These are phyloP conservation scores for Falcunculus frontatus DNA, from an alignment of 2,113 vertebrate species.

Conservation along the genomic window DNA sequence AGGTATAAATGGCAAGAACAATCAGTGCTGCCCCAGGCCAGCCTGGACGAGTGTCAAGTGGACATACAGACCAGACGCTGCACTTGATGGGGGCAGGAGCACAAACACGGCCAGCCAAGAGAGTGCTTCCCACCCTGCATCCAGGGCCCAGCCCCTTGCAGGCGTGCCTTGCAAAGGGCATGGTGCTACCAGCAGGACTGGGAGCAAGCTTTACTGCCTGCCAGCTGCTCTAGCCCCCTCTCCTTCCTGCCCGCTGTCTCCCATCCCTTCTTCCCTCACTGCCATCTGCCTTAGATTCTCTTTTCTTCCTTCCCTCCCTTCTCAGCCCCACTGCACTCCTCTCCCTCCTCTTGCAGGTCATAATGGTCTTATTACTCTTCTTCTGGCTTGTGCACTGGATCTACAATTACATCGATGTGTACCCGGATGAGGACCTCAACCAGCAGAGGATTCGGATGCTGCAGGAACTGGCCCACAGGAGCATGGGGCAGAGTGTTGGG, in stretches of 20 bases:
- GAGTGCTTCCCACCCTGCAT: neutral
- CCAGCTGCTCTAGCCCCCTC: neutral
- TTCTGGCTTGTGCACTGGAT: neutral
- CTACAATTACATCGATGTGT: fast-evolving
- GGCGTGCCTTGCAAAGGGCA: neutral
- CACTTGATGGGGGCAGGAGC: neutral
- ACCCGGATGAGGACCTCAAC: no score
- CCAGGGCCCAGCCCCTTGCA: neutral
- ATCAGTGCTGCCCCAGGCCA: no score
- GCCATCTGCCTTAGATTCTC: neutral
- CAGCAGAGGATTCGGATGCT: neutral
- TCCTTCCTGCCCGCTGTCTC: neutral
- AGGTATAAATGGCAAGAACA: neutral
- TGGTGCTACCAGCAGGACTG: no score
- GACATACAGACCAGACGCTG: neutral
- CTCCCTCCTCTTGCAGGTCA: neutral
- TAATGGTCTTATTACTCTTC: neutral
- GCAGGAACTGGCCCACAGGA: neutral
- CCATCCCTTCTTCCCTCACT: neutral
- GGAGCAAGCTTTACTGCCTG: neutral
- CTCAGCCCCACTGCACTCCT: neutral
- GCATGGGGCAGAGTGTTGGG: fast-evolving
- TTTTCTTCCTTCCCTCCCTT: neutral
- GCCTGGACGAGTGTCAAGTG: neutral
- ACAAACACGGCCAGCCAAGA: neutral